Evolutionary conservation across 2,888 invertebrate species (phyloP).

Genomic region (Linnaemya vulpina): DNA sequence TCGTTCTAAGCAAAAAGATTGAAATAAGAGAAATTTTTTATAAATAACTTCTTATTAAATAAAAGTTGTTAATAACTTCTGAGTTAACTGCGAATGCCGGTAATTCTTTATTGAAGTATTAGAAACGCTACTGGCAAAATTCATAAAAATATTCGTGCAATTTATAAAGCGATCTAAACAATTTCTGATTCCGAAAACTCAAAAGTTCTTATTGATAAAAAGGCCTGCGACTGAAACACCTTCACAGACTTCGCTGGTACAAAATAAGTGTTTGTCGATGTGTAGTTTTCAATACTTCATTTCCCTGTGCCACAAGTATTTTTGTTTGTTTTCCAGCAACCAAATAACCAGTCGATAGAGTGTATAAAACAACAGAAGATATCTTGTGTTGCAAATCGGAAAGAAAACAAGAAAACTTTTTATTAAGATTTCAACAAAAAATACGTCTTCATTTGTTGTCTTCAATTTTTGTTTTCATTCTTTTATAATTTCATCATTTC

Average conservation of each 20-base stretch:
- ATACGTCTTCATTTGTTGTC: slow-evolving; percentile 13
- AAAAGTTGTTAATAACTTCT: too few relatives aligned
- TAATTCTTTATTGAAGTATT: too few relatives aligned
- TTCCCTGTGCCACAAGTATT: not conserved
- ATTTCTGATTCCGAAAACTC: too few relatives aligned
- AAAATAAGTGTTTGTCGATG: not conserved
- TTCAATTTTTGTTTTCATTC: not conserved
- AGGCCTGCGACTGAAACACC: not conserved
- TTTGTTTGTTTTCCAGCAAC: slow-evolving; percentile 29
- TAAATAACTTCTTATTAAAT: too few relatives aligned
- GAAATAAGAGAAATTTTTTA: too few relatives aligned
- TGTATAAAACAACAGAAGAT: slow-evolving; percentile 43
- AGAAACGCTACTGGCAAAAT: too few relatives aligned
- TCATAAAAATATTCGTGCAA: too few relatives aligned
- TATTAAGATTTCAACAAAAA: slow-evolving; percentile 58
- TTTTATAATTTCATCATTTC: slow-evolving; percentile 8
- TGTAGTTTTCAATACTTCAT: slow-evolving; percentile 14
- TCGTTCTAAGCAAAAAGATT: too few relatives aligned
- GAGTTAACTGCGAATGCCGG: too few relatives aligned
- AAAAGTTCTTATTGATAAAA: not conserved
- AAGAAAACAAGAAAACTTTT: slow-evolving; percentile 59
- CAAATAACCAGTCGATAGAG: slow-evolving; percentile 43
- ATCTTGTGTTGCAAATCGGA: not conserved
- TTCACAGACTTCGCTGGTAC: not conserved
- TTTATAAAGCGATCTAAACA: too few relatives aligned